Conservation (phyloP, 2,113 vertebrate genomes). For the Neomonachus schauinslandi region DNA sequence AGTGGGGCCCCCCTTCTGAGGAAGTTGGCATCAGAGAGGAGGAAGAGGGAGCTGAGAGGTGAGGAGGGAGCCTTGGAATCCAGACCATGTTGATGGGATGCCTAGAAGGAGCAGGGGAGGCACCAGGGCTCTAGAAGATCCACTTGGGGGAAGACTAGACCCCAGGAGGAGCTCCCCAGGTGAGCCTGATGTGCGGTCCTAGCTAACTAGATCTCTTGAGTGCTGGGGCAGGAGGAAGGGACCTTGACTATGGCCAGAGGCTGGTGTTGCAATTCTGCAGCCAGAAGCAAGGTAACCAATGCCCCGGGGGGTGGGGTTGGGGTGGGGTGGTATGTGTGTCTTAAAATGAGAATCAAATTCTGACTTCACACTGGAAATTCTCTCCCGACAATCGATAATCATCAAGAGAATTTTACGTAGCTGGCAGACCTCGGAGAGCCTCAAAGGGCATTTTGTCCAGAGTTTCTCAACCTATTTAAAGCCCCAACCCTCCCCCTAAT, state of each 20-base stretch:
- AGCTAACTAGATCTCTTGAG: no score
- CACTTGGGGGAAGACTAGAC: neutral
- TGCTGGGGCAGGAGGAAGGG: neutral
- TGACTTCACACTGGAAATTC: constrained; percentile 12
- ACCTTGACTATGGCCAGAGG: neutral
- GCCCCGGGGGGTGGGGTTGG: accelerated
- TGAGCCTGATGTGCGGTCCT: neutral
- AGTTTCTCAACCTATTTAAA: neutral
- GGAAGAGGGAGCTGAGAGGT: neutral
- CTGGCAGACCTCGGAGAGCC: neutral
- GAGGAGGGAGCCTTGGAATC: neutral
- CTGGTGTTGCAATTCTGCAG: neutral
- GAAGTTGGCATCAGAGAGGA: neutral
- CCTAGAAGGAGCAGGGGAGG: neutral
- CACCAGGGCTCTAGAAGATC: neutral
- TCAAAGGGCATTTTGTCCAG: neutral
- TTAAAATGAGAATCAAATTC: neutral
- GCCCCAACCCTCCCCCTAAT: neutral
- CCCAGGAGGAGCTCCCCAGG: neutral
- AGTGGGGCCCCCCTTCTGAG: neutral
- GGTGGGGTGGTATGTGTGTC: neutral
- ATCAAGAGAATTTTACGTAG: constrained; percentile 23
- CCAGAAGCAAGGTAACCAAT: neutral
- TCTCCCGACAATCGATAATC: neutral
- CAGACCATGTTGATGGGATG: neutral